Evolutionary conservation across 1,140 invertebrate species (phyloP), one percentile per base, ranked within the genome.

Genomic region (Agrilus planipennis): DNA sequence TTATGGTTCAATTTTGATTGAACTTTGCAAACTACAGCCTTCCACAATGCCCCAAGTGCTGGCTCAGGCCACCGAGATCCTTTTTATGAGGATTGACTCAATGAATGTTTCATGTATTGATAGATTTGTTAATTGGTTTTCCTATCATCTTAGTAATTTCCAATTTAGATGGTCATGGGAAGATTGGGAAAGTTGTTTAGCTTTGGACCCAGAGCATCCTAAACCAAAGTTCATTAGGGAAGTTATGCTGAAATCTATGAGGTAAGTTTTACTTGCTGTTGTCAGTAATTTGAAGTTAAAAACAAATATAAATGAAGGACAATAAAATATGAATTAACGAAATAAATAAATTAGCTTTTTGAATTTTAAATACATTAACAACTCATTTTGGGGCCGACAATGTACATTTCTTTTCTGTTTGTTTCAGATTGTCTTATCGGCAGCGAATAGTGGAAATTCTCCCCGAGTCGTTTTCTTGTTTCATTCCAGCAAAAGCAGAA

Each of bases 91-190:
- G 49, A 83, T 97, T 57, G 92, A 98, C 57, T 82, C 84, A 7
- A 98, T 99, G 94, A 95, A 97, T 58, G 81, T 89, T 2, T 79
- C 87, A 3, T 93, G 92, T 60, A 91, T 99, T 65, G 93, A 99
- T 62, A 82, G 93, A 42, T 95, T 99, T 65, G 85, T 89, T 2
- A 84, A 79, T 57, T 99, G 95, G 95, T 99, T 99, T 69, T 79
- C 89, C 0, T 99, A 98, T 60, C 95, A 99, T 69, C 72, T 99
- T 62, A 98, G 93, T 59, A 99, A 99, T 67, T 99, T 99, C 58
- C 92, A 98, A 64, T 98, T 95, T 57, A 79, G 90, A 36, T 99
- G 95, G 94, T 91, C 86, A 2, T 99, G 96, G 96, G 87, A 92
- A 51, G 89, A 93, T 54, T 94, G 90, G 89, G 82, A 84, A 53